Evolutionary conservation across 2,888 invertebrate genomes (phyloP), one percentile per base, ranked within the genome.

Genomic region (Dorcus hopei): DNA sequence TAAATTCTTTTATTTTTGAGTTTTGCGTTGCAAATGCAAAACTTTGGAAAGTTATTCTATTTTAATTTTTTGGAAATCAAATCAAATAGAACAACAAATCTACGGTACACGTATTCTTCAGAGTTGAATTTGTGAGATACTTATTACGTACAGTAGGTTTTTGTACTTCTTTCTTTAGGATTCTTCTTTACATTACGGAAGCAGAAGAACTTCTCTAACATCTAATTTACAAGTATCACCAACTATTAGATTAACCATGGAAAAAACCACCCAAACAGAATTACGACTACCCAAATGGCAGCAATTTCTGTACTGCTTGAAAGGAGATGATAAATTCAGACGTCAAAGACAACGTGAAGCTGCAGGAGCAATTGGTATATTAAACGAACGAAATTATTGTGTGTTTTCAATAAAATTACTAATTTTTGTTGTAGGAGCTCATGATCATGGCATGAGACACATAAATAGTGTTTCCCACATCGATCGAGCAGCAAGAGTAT

Each of bases 381-480:
- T 9, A 6, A 39, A n/a, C 14, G 9, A 52, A 23, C 49, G 9
- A 55, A 52, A 50, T 38, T 11, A 50, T 38, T 11, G 39, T 38
- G 1, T 33, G 42, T 55, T 26, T 50, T 8, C 9, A 51, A 6
- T 33, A 5, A 9, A 48, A 23, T 33, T 9, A 19, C 9, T 4
- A 9, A 45, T 19, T 11, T 9, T 16, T 19, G 33, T 72, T 73
- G 5, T 76, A 84, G 84, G 83, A 45, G 62, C 61, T 16, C 61
- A 65, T 38, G 73, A 72, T 57, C 70, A 72, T 58, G 70, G 70
- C n/a, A 73, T 78, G 42, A 84, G 89, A 39, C 89, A 90, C 72
- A 87, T 93, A 62, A 94, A 94, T 80, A 93, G 93, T 75, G 93
- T 94, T 5, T 93, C 93, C 0, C 82, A 87, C 73, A 94, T 94